Base-by-base conservation (phyloP, 2,113 vertebrate species). In the Oncorhynchus mykiss region DNA sequence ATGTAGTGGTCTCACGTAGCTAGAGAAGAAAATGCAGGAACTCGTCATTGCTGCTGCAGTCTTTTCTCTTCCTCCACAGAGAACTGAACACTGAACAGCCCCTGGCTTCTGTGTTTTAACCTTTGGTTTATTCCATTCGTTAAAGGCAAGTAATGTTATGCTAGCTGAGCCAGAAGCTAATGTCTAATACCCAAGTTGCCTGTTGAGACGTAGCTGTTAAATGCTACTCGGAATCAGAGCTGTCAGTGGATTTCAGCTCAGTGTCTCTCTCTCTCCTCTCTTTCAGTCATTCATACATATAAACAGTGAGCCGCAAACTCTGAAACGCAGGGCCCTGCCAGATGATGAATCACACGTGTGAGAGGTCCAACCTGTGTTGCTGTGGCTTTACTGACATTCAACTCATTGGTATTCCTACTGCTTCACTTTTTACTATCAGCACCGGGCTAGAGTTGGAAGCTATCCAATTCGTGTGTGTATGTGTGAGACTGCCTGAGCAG, bases 401-500 rank as follows among this genome's bases (percentile, higher is more conserved):
- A 24, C 78, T 87, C 82, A 87, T 91, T 88, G 69, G 82, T 87
- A 89, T 91, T 89, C 90, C 83, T 80, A 78, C 66, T 71, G 77
- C 78, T 75, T 77, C 80, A 78, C 60, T 79, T 77, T 86, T 80
- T 73, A 62, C 78, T 72, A 81, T 88, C 83, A 82, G 80, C 84
- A 80, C 24, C 71, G 9, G 84, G 76, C 77, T 76, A 80, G 85
- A 79, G 73, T 75, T 87, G 87, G 89, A 87, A 77, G 13, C 29
- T 70, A 70, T 87, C 88, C 91, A 89, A 78, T 74, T 84, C 22
- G n/a, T 49, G 39, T 68, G 9, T 16, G 27, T 27, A 27, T 27
- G 13, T 20, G 20, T 7, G 14, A 4, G 81, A 86, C 73, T 88
- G 88, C 90, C 77, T 88, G 79, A 87, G 92, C 92, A 91, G 91